Evolutionary conservation across 2,113 vertebrate genomes (phyloP).

Genomic region (Nothoprocta perdicaria): DNA sequence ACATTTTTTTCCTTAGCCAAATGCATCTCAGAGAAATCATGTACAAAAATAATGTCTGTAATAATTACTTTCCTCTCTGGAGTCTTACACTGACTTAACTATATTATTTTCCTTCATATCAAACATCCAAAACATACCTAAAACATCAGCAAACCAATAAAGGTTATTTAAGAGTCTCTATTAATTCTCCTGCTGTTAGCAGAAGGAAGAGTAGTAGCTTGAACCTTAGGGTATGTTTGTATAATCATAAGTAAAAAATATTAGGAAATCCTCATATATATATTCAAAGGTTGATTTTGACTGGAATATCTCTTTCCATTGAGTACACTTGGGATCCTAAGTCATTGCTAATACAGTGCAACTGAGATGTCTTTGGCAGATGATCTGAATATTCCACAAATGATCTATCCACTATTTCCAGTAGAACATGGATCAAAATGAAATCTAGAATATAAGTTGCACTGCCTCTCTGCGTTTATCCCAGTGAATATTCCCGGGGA

Average conservation of each 20-base stretch:
- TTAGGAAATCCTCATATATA: neutral
- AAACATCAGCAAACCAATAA: neutral
- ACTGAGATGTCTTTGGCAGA: neutral
- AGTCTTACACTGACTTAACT: neutral
- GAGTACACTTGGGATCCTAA: neutral
- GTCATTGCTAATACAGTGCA: neutral
- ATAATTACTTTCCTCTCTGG: neutral
- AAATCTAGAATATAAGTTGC: neutral
- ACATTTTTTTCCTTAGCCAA: neutral
- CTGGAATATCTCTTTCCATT: neutral
- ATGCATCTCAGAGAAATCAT: neutral
- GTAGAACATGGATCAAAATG: neutral
- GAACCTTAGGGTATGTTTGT: neutral
- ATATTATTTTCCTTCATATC: neutral
- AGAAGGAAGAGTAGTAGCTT: neutral
- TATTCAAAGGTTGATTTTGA: neutral
- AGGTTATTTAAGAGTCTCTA: neutral
- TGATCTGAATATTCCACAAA: neutral
- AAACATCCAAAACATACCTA: neutral
- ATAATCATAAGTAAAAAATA: neutral
- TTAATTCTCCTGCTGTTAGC: neutral
- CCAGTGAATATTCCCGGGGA: neutral
- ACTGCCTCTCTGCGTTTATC: neutral
- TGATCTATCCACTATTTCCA: neutral
- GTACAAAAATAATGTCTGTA: neutral